phyloP scores from a whole-genome alignment of 2,888 invertebrate species.

The Deladenus siricidicola region DNA sequence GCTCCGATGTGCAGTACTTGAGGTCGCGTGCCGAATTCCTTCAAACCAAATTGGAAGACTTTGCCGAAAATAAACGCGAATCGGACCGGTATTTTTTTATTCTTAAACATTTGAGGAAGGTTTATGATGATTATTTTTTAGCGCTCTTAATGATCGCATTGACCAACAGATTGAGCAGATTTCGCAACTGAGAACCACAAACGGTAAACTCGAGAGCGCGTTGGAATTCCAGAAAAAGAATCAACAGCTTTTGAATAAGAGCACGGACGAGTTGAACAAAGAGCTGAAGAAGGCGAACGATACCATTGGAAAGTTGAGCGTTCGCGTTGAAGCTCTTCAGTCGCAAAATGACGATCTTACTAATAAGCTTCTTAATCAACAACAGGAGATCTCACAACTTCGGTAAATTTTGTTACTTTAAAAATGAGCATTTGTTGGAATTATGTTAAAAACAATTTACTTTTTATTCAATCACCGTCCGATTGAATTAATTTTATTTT shows the following conservation, averaged over 20 bases:
- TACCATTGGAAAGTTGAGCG: constrained; percentile 10
- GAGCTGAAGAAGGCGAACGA: constrained; percentile 18
- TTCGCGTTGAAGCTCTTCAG: constrained; percentile 15
- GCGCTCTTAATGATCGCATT: constrained; percentile 16
- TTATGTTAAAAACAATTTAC: not conserved
- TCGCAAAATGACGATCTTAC: constrained; percentile 17
- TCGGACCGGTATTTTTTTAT: constrained; percentile 3
- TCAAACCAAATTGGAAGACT: constrained; percentile 7
- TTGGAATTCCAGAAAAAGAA: constrained; percentile 35
- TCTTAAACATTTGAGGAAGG: not conserved
- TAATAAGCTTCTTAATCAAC: constrained; percentile 19
- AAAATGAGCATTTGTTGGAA: not conserved
- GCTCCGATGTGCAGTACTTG: constrained; percentile 4
- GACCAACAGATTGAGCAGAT: constrained; percentile 25
- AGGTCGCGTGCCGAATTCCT: constrained; percentile 3
- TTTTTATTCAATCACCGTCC: not conserved
- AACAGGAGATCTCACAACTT: constrained; percentile 21
- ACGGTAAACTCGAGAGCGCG: constrained; percentile 29
- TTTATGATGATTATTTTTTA: constrained; percentile 4
- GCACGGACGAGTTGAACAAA: constrained; percentile 15
- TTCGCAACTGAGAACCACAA: constrained; percentile 21
- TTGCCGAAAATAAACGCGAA: constrained; percentile 4
- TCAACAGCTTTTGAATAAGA: constrained; percentile 23
- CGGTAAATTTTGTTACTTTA: constrained; percentile 12
- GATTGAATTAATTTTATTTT: too few relatives aligned